Evolutionary conservation across 2,797 vertebrate genomes (phyloP).

Genomic region (Sebastes aleutianus): DNA sequence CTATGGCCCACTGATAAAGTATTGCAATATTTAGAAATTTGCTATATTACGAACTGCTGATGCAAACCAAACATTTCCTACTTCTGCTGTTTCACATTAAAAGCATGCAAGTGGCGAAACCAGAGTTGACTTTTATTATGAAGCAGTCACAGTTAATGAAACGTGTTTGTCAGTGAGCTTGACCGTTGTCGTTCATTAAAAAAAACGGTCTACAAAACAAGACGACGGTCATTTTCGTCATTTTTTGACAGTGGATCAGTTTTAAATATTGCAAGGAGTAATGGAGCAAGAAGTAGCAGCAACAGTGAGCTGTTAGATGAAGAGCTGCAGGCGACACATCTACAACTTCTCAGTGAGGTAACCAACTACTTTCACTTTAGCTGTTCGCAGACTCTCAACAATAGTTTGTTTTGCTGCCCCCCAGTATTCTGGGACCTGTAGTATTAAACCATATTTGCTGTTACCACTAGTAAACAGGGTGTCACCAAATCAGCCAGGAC

Average conservation of each 20-base stretch:
- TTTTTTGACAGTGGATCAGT: not conserved
- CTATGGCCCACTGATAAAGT: not conserved
- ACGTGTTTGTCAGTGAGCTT: not conserved
- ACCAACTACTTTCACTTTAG: not conserved
- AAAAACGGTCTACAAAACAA: not conserved
- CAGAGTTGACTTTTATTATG: not conserved
- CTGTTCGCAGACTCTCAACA: not conserved
- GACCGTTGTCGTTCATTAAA: not conserved
- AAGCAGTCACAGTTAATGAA: not conserved
- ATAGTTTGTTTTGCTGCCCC: not conserved
- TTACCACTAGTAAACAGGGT: not conserved
- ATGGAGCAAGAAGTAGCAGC: not conserved
- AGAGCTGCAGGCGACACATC: not conserved
- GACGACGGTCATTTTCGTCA: not conserved
- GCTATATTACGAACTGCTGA: not conserved
- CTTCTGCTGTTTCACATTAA: not conserved
- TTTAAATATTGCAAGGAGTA: not conserved
- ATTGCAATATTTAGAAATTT: not conserved
- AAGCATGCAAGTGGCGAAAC: not conserved
- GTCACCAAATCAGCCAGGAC: not conserved
- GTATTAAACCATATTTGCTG: not conserved
- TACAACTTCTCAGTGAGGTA: not conserved
- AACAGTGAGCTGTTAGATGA: not conserved
- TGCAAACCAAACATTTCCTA: not conserved
- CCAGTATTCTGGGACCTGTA: not conserved